Evolutionary conservation across 2,888 invertebrate genomes (phyloP), one percentile per base, ranked within the genome.

Genomic region (Spatulosminthurus flaviceps): DNA sequence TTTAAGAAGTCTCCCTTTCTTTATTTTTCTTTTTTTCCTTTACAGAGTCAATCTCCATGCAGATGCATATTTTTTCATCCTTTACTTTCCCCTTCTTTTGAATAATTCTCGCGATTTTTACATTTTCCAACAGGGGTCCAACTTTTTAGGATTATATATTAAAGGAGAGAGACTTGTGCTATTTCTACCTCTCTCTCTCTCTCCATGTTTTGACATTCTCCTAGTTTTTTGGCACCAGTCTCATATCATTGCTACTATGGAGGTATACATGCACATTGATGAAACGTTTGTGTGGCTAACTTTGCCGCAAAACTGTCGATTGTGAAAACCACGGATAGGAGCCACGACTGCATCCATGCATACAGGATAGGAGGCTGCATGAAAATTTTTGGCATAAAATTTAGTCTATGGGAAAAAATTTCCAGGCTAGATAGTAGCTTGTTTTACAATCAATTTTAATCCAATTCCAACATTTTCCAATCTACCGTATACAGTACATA

Each of bases 231-330:
- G 51, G 51, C 51, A 51, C 51, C 2, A 51, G 51, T 51, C n/a
- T 51, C 51, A 51, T 51, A 51, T 34, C 16, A 4, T 16, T 13
- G 41, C 41, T 41, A 41, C 41, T 41, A 41, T 41, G 41, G 16
- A 51, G 16, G 51, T 51, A 51, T 13, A 19, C n/a, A 41, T 7
- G 41, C 13, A 2, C 19, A n/a, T 1, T 51, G 51, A 51, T 19
- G 51, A n/a, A 51, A 16, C 51, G 51, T 5, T 41, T n/a, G 51
- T 13, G n/a, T 51, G 51, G n/a, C 2, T 9, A 51, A 51, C 19
- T 51, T 51, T 51, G 51, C 51, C 51, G 51, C 51, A 51, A 51
- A 51, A 51, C 51, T 51, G 51, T 51, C 51, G 51, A 51, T 51
- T 51, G 9, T n/a, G 9, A n/a, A n/a, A 51, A 51, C 51, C 51